Percentiles rank a stretch among this genome's conserved stretches.
Conservation (phyloP, 2,113 vertebrate species). For the Alligator mississippiensis region DNA sequence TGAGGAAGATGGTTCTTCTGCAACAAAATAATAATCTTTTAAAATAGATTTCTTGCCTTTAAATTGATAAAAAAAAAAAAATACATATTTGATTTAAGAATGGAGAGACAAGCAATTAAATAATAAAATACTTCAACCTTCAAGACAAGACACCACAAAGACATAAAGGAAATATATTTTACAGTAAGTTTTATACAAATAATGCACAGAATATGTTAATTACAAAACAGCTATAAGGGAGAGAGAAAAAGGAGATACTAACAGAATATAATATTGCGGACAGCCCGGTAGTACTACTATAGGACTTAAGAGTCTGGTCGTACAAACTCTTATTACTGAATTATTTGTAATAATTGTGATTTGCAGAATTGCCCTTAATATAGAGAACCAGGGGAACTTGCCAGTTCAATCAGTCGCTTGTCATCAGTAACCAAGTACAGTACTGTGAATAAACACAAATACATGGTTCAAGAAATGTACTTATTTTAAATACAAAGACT, state of each 20-base stretch:
- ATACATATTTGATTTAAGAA: neutral
- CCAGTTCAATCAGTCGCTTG: neutral
- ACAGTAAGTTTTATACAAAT: slow-evolving; percentile 31
- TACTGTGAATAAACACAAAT: neutral
- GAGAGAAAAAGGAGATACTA: slow-evolving; percentile 63
- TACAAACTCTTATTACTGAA: neutral
- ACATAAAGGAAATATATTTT: slow-evolving; percentile 10
- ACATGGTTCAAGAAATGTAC: neutral
- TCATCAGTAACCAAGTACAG: neutral
- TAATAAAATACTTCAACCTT: neutral
- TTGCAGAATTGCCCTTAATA: neutral
- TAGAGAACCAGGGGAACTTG: neutral
- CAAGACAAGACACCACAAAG: slow-evolving; percentile 27
- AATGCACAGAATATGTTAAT: slow-evolving; percentile 26
- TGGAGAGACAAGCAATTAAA: neutral
- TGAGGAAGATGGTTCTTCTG: slow-evolving; percentile 67
- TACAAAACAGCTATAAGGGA: slow-evolving; percentile 38
- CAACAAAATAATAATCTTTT: slow-evolving; percentile 32
- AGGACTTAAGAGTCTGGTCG: neutral
- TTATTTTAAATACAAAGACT: slow-evolving; percentile 19
- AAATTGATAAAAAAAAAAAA: neutral
- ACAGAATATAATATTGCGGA: slow-evolving; percentile 41
- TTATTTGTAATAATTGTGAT: neutral
- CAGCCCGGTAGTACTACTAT: neutral
- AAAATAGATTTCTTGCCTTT: neutral